Evolutionary conservation across 2,888 invertebrate species (phyloP), one percentile per base, ranked within the genome.

Genomic region (Apotomis betuletana): DNA sequence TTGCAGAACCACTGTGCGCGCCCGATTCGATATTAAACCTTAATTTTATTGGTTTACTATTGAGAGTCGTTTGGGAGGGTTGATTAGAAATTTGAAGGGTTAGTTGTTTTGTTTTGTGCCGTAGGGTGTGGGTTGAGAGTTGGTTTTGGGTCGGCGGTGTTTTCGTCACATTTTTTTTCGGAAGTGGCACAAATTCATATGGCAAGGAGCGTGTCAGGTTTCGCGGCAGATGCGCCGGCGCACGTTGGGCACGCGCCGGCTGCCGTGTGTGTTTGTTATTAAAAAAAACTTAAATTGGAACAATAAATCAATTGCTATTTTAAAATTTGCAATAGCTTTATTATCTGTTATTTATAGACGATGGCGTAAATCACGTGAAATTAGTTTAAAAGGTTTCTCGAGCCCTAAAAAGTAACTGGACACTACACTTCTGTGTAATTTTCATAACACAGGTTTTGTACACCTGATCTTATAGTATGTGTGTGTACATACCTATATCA

Each of bases 131-230:
- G 3, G 36, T 6, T 63, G 79, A 85, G 77, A 79, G 81, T 82
- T 75, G 77, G 73, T 75, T 78, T 81, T 84, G 44, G 70, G 61
- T 67, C 76, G 76, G 27, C 8, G 38, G 63, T n/a, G 67, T 77
- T 77, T 76, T 76, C 74, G 68, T 68, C 57, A 44, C 61, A 72
- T 74, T 85, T 88, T 90, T 89, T 91, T 91, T 87, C 83, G 87
- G 88, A 89, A 89, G 86, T 87, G 83, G 84, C 81, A 86, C 89
- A 87, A 58, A 88, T 88, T 91, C 89, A 89, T 89, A 89, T 86
- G 88, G 86, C 83, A 88, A 89, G 89, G 85, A 87, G 87, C 85
- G 89, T 88, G 87, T 92, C 92, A 89, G 87, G 92, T 92, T 90
- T 88, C 92, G 83, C 82, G 81, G 87, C 92, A 92, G 92, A 92